These are phyloP conservation scores for Empidonax alnorum DNA, from an alignment of 2,113 vertebrate species.

Conservation along the genomic window DNA sequence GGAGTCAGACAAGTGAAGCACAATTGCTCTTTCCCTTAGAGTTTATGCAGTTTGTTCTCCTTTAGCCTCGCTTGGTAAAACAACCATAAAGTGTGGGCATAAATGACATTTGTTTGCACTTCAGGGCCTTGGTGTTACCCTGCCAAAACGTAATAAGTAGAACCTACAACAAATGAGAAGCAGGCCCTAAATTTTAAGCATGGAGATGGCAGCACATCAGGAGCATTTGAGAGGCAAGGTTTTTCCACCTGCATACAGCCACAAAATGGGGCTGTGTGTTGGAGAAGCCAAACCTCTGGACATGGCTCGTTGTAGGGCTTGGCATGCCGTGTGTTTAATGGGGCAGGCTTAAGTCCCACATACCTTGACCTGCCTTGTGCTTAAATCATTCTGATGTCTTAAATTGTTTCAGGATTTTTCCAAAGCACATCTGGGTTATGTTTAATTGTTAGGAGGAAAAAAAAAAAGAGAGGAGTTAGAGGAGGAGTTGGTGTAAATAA, in stretches of 20 bases:
- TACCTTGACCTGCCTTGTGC: conserved; percentile 44
- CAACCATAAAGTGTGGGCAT: not conserved
- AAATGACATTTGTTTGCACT: conserved; percentile 32
- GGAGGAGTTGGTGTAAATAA: conserved; percentile 56
- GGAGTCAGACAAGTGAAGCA: not conserved
- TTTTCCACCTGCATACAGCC: conserved; percentile 42
- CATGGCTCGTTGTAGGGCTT: not conserved
- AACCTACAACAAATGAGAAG: not conserved
- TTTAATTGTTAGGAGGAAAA: conserved; percentile 56
- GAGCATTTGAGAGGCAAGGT: not conserved
- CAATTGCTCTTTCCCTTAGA: not conserved
- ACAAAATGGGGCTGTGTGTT: not conserved
- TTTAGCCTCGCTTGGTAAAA: not conserved
- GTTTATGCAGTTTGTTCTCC: not conserved
- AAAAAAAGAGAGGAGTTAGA: not conserved
- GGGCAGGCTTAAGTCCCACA: not conserved
- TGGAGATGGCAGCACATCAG: not conserved
- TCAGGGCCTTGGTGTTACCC: not conserved
- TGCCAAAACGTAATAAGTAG: not conserved
- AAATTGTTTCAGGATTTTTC: conserved; percentile 51
- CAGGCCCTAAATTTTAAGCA: conserved; percentile 2
- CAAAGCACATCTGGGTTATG: conserved; percentile 51
- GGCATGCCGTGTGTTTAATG: not conserved
- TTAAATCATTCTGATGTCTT: conserved; percentile 30
- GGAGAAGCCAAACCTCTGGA: conserved; percentile 28